Conservation (phyloP, 2,113 vertebrate species). For the Stictonetta naevosa region DNA sequence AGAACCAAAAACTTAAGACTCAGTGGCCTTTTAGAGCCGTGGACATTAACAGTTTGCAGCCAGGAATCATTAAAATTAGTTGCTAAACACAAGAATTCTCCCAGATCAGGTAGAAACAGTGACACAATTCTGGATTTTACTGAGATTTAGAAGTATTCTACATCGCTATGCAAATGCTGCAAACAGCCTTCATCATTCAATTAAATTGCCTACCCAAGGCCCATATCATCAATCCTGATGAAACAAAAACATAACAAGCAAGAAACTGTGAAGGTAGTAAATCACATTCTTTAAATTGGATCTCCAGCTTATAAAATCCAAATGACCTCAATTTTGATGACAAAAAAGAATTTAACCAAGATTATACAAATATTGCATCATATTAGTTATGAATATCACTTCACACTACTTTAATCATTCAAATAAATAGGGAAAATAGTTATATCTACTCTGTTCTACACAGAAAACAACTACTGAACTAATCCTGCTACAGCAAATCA, state of each 20-base stretch:
- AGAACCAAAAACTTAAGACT: neutral
- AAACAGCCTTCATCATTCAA: conserved; percentile 40
- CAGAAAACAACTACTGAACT: neutral
- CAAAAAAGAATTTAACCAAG: neutral
- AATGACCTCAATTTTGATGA: conserved; percentile 43
- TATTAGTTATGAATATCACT: neutral
- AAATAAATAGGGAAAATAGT: conserved; percentile 26
- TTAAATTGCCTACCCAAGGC: conserved; percentile 58
- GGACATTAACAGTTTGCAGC: neutral
- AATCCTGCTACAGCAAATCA: neutral
- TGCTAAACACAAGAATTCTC: neutral
- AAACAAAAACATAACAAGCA: conserved; percentile 5
- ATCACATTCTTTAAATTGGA: conserved; percentile 49
- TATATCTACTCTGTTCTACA: neutral
- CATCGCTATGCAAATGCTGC: conserved; percentile 16
- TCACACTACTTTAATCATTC: neutral
- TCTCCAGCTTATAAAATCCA: conserved; percentile 45
- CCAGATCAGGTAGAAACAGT: neutral
- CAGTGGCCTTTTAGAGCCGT: neutral
- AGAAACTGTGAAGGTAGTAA: conserved; percentile 5
- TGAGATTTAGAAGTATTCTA: neutral
- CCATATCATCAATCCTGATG: conserved; percentile 9
- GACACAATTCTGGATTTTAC: neutral
- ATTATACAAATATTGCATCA: neutral
- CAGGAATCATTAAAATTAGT: neutral